phyloP scores from a whole-genome alignment of 1,140 invertebrate species.

The Charaxes varanes region DNA sequence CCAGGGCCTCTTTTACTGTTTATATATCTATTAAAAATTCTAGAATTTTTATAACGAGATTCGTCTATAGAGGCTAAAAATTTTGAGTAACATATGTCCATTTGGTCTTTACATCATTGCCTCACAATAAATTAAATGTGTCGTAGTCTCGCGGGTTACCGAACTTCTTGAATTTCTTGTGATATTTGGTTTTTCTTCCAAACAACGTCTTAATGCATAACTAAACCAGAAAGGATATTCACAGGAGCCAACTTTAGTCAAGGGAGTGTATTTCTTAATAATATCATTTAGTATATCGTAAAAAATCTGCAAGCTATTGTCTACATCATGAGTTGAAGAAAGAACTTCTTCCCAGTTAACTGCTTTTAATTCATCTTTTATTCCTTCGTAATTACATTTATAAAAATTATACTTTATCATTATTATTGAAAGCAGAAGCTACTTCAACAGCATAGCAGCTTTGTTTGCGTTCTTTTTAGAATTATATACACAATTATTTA shows the following conservation, averaged over 20 bases:
- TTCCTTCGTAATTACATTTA: too few species aligned
- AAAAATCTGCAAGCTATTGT: not conserved
- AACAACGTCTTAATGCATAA: constrained; percentile 2
- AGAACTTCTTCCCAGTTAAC: too few species aligned
- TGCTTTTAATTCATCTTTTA: too few species aligned
- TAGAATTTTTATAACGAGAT: not conserved
- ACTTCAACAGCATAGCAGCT: too few species aligned
- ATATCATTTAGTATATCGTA: constrained; percentile 4
- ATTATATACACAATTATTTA: too few species aligned
- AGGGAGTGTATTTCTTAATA: constrained; percentile 2
- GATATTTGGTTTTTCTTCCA: constrained; percentile 11
- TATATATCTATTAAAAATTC: constrained; percentile 6
- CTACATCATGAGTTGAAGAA: too few species aligned
- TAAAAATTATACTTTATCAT: too few species aligned
- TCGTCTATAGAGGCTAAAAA: constrained; percentile 3
- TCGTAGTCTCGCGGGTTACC: constrained; percentile 13
- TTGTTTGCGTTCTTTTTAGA: too few species aligned
- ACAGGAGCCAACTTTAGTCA: not conserved
- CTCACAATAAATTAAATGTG: constrained; percentile 1
- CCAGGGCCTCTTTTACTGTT: constrained; percentile 5
- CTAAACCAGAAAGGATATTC: constrained; percentile 10
- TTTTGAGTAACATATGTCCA: constrained; percentile 1
- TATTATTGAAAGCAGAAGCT: too few species aligned
- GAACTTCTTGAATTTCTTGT: constrained; percentile 13
- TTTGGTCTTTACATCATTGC: constrained; percentile 4